phyloP scores from a whole-genome alignment of 2,113 vertebrate genomes.

The Pollimyrus isidori region DNA sequence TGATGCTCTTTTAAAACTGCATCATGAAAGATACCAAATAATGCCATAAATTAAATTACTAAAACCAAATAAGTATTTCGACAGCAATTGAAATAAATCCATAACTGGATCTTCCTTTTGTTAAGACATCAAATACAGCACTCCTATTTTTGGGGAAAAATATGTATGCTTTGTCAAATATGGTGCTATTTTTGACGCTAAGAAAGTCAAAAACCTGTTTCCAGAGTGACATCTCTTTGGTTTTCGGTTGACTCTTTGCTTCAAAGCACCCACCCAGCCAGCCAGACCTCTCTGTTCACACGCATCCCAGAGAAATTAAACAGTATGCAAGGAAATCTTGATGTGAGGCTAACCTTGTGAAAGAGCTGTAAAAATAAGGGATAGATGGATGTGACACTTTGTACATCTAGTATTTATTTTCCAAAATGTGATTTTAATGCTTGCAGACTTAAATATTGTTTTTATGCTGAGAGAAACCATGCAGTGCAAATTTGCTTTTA shows the following conservation, averaged over 20 bases:
- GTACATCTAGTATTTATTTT: conserved; percentile 12
- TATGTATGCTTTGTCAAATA: conserved; percentile 33
- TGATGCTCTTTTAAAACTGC: conserved; percentile 1
- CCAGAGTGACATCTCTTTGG: conserved; percentile 36
- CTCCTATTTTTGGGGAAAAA: neutral
- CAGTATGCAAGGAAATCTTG: neutral
- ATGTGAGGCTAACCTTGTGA: conserved; percentile 13
- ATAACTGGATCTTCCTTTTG: neutral
- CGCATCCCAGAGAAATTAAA: neutral
- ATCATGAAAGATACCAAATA: neutral
- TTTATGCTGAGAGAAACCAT: neutral
- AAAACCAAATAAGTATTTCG: neutral
- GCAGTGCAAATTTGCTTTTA: conserved; percentile 1
- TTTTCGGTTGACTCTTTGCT: conserved; percentile 10
- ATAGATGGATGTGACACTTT: neutral
- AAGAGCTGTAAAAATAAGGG: neutral
- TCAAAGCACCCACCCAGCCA: neutral
- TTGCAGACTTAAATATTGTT: neutral
- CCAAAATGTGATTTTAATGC: neutral
- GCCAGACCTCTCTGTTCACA: neutral
- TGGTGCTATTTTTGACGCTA: conserved; percentile 55
- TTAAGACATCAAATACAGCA: neutral
- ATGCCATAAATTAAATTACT: neutral
- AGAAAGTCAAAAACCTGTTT: neutral
- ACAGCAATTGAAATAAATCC: neutral